A percentile compares a stretch with the other conserved stretches of the same genome.
Conservation (phyloP, 2,888 invertebrate genomes). For the Flexamia atlantica region DNA sequence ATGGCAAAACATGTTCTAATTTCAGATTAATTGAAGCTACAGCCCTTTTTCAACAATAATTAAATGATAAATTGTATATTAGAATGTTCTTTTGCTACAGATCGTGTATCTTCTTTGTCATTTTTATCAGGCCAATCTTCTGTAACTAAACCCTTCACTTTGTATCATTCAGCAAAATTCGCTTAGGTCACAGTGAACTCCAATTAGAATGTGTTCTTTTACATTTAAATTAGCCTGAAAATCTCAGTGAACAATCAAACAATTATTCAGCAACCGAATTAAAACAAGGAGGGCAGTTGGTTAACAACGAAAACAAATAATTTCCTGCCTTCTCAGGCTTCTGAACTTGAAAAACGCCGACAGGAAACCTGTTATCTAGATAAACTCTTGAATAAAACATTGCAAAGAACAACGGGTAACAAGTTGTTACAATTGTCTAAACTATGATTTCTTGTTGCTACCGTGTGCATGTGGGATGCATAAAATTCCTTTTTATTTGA, state of each 20-base stretch:
- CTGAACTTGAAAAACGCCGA: conserved; percentile 22
- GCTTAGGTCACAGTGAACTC: neutral
- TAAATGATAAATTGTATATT: too few relatives aligned
- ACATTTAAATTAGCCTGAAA: neutral
- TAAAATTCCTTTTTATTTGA: too few relatives aligned
- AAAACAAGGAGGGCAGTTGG: conserved; percentile 8
- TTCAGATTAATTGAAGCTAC: neutral
- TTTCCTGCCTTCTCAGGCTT: conserved; percentile 21
- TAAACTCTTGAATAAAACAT: conserved; percentile 28
- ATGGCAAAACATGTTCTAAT: neutral
- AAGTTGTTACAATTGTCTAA: neutral
- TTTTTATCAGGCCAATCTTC: too few relatives aligned
- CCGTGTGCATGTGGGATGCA: neutral
- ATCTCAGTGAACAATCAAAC: conserved; percentile 31
- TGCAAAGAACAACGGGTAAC: neutral
- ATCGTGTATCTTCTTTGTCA: too few relatives aligned
- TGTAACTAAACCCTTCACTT: too few relatives aligned
- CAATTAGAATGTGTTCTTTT: neutral
- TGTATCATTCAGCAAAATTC: too few relatives aligned
- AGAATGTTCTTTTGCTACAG: too few relatives aligned
- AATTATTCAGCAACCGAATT: conserved; percentile 23
- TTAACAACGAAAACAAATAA: conserved; percentile 23
- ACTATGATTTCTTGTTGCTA: neutral
- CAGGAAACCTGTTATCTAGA: conserved; percentile 31
- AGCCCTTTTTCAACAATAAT: neutral